Base-by-base conservation (phyloP, 2,797 vertebrate genomes). In the Ptychobarbus kaznakovi region DNA sequence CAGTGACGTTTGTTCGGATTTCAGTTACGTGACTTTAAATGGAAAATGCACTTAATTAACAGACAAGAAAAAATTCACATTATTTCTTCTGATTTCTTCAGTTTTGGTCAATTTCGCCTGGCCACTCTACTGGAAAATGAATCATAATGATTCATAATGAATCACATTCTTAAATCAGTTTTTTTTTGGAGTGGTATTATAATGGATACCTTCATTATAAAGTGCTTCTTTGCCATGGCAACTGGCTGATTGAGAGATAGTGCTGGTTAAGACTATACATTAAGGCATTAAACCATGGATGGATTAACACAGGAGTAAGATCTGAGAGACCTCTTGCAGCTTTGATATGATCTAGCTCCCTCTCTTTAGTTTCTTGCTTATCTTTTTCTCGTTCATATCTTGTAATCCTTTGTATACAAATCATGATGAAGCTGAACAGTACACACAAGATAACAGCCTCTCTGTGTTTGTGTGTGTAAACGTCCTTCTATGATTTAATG, bases 201-300 rank as follows among this genome's bases (percentile, higher is more conserved):
- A n/a, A 35, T 22, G 2, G 10, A 82, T 88, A n/a, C 28, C 28
- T 13, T 61, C 13, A 72, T 53, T 44, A 73, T 42, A 56, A 80
- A 83, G 65, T 18, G 20, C 49, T 44, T 25, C 78, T 89, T 89
- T 89, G 83, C 85, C 88, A 92, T 89, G 75, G 86, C 85, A 89
- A 88, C 85, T 22, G 16, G 13, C 53, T 63, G 80, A 44, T 58
- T 58, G 22, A 25, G 9, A 51, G 42, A 82, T 18, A 32, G 58
- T 53, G 61, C 85, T 28, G 44, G 40, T 74, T 22, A 32, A 63
- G 12, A 56, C 9, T 53, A 25, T 75, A 75, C 58, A 83, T 75
- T 70, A 46, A 73, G 38, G 0, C 28, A 74, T 74, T 76, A 77
- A 68, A 49, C 11, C 32, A 42, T 77, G 44, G 40, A 66, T 46